Evolutionary conservation across 2,888 invertebrate species (phyloP).

Genomic region (Ophion costatus): DNA sequence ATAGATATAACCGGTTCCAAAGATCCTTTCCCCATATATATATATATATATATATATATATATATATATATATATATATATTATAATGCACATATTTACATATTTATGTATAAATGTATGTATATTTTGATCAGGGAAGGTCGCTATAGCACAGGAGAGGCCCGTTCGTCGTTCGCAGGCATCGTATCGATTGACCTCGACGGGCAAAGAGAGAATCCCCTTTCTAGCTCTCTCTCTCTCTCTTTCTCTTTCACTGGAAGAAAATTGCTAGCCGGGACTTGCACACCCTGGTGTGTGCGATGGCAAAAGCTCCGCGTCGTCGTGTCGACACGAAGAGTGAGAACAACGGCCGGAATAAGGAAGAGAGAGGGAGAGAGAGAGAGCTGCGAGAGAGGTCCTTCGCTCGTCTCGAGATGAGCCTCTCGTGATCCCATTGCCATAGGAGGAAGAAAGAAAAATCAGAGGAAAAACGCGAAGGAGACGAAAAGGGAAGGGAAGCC

Average conservation of each 20-base stretch:
- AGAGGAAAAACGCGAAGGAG: slow-evolving; percentile 11
- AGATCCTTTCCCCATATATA: neutral
- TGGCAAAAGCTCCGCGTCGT: slow-evolving; percentile 51
- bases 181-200: slow-evolving; percentile 72
- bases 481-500: neutral
- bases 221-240: slow-evolving; percentile 18
- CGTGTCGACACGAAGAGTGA: slow-evolving; percentile 31
- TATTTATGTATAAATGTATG: slow-evolving; percentile 1
- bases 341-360: slow-evolving; percentile 53
- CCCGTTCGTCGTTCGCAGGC: slow-evolving; percentile 67
- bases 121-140: slow-evolving; percentile 34
- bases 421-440: slow-evolving; percentile 44
- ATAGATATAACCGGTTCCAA: neutral
- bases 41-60: no score
- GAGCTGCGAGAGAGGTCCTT: slow-evolving; percentile 46
- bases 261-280: slow-evolving; percentile 56
- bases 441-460: slow-evolving; percentile 27
- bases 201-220: slow-evolving; percentile 63
- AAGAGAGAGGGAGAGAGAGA: slow-evolving; percentile 29
- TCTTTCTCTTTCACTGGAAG: slow-evolving; percentile 19
- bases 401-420: slow-evolving; percentile 59
- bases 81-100: neutral
- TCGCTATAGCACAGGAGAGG: slow-evolving; percentile 53
- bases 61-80: slow-evolving; percentile 31
- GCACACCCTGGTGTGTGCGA: slow-evolving; percentile 51